A percentile compares a stretch with the other conserved stretches of the same genome.
Evolutionary conservation across 2,113 vertebrate species (phyloP).

Genomic region (Mesembrinibis cayennensis): DNA sequence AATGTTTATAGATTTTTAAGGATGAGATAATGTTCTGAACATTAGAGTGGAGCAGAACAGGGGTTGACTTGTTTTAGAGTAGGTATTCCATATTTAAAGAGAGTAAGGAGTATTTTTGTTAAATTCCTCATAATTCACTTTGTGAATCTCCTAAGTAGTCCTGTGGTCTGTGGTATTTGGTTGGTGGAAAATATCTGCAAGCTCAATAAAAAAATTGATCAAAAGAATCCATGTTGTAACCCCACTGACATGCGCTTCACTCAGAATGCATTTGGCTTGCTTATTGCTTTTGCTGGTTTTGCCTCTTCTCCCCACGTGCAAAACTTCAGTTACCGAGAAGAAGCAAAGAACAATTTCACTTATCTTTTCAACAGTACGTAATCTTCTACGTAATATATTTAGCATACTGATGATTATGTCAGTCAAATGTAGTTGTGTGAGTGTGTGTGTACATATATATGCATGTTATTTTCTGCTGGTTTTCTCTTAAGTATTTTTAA

Average conservation of each 20-base stretch:
- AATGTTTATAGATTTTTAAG: neutral
- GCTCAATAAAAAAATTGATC: neutral
- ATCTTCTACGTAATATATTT: neutral
- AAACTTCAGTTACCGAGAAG: neutral
- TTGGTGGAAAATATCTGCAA: slow-evolving; percentile 33
- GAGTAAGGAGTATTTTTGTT: neutral
- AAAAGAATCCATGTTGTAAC: slow-evolving; percentile 22
- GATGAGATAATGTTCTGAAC: neutral
- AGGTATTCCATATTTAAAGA: neutral
- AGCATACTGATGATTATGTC: neutral
- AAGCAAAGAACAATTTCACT: neutral
- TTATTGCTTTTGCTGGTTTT: neutral
- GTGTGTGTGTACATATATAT: neutral
- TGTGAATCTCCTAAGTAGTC: neutral
- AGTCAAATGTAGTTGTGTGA: neutral
- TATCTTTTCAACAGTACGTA: neutral
- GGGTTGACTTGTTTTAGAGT: neutral
- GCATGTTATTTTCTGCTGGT: neutral
- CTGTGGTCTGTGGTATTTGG: neutral
- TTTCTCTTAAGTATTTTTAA: neutral
- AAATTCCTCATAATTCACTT: neutral
- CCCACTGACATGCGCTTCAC: neutral
- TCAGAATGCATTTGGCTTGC: neutral
- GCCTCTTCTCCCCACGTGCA: neutral
- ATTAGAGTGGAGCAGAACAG: neutral